Evolutionary conservation across 2,113 vertebrate genomes (phyloP).

Genomic region (Periophthalmodon schlosseri): DNA sequence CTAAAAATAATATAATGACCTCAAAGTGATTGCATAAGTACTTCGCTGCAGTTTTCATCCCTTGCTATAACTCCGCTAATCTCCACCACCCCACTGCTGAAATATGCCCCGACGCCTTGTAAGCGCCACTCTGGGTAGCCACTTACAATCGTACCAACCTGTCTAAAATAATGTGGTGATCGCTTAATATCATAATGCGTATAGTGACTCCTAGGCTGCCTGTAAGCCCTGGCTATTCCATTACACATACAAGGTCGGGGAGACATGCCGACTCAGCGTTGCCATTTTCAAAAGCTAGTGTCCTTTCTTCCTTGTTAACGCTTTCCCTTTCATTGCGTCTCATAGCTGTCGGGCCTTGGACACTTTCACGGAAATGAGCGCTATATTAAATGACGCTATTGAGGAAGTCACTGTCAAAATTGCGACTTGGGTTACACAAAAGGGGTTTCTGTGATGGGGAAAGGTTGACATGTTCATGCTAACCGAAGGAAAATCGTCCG

Average conservation of each 20-base stretch:
- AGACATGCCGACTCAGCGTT: conserved; percentile 54
- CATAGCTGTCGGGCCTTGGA: conserved; percentile 19
- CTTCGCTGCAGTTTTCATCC: not conserved
- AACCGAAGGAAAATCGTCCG: conserved; percentile 37
- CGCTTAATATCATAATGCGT: conserved; percentile 24
- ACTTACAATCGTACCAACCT: conserved; percentile 22
- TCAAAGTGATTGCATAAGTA: conserved; percentile 7
- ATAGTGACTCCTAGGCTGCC: conserved; percentile 7
- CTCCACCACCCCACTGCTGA: not conserved
- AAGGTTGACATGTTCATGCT: not conserved
- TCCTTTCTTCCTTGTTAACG: conserved; percentile 35
- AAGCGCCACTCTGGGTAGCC: conserved; percentile 24
- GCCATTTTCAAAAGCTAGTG: conserved; percentile 20
- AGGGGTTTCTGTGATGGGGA: not conserved
- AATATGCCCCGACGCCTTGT: conserved; percentile 6
- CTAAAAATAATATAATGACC: conserved; percentile 19
- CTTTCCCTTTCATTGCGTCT: conserved; percentile 27
- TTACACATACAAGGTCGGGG: conserved; percentile 48
- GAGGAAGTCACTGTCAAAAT: conserved; percentile 18
- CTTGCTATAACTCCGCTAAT: conserved; percentile 13
- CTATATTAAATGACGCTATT: conserved; percentile 21
- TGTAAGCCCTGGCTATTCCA: conserved; percentile 12
- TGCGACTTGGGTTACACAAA: not conserved
- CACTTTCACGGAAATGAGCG: conserved; percentile 34
- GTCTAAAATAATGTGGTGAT: conserved; percentile 35